Evolutionary conservation across 2,888 invertebrate species (phyloP), one percentile per base, ranked within the genome.

Genomic region (Lithophane semibrunnea): DNA sequence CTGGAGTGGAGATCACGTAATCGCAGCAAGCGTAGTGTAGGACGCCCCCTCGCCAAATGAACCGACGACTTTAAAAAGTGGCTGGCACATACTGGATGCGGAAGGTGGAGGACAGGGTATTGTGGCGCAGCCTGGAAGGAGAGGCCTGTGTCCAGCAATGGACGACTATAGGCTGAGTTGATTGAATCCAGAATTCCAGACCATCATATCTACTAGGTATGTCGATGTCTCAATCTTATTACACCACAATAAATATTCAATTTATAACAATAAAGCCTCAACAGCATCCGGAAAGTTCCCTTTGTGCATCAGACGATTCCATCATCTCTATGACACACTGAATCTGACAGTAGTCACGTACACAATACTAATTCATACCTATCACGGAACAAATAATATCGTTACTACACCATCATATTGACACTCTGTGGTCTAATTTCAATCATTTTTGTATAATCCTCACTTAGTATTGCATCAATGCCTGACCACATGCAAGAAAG

Each of bases 341-440:
- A 37, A 80, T 81, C 75, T 82, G 82, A 79, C 73, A 69, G n/a
- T 7, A 60, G 74, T 88, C 89, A 88, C 87, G 87, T 86, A 69
- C 71, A 67, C 85, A 74, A 78, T 60, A 29, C 76, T 56, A 73
- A 68, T 69, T 76, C 75, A 76, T 61, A 68, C 70, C 47, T 13
- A 77, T 49, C 74, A 44, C 56, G 64, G 13, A 81, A 42, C 71
- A 61, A 60, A 68, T 77, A 60, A 68, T 75, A 80, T 54, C 86
- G 86, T 84, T 83, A 89, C 65, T 63, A 44, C 37, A 24, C 77
- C 82, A 89, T 79, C 68, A 73, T 24, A 66, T 65, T 54, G 71
- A 73, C 76, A 86, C 69, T 82, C 79, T 92, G 91, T 89, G 91
- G 91, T 91, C 89, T 88, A 87, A 86, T 88, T 90, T 79, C 80